Evolutionary conservation across 2,113 vertebrate genomes (phyloP).

Genomic region (Hylia prasina): DNA sequence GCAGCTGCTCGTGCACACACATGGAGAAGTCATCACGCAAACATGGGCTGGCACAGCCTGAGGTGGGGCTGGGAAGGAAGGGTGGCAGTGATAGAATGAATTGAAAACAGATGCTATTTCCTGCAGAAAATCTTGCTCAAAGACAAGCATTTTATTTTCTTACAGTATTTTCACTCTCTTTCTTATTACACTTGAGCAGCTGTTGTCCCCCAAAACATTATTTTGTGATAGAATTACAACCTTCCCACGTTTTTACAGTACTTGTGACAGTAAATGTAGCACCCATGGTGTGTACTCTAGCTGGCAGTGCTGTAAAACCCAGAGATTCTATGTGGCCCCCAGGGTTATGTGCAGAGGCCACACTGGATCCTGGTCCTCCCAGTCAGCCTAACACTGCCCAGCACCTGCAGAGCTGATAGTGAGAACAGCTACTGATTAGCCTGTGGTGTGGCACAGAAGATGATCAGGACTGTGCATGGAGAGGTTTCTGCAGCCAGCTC

Average conservation of each 20-base stretch:
- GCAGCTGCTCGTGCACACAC: neutral
- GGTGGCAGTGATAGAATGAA: neutral
- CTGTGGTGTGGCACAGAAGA: neutral
- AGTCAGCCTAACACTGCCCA: neutral
- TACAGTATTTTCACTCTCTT: neutral
- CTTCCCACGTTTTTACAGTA: neutral
- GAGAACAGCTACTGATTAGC: no score
- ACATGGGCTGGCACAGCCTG: neutral
- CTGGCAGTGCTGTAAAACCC: neutral
- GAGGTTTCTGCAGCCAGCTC: neutral
- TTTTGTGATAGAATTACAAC: neutral
- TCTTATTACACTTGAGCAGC: neutral
- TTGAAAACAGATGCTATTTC: neutral
- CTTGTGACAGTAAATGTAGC: rapidly evolving
- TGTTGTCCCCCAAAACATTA: no score
- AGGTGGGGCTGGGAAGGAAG: neutral
- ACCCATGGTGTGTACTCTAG: rapidly evolving
- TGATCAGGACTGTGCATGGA: rapidly evolving
- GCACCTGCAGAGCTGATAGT: rapidly evolving
- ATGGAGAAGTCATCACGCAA: neutral
- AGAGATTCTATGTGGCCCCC: neutral
- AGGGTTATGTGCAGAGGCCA: no score
- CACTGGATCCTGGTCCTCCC: neutral
- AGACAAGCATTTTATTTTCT: neutral
- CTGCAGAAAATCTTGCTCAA: neutral